A percentile compares a stretch with the other conserved stretches of the same genome.
phyloP scores from a whole-genome alignment of 2,888 invertebrate species.

The Plusia festucae region DNA sequence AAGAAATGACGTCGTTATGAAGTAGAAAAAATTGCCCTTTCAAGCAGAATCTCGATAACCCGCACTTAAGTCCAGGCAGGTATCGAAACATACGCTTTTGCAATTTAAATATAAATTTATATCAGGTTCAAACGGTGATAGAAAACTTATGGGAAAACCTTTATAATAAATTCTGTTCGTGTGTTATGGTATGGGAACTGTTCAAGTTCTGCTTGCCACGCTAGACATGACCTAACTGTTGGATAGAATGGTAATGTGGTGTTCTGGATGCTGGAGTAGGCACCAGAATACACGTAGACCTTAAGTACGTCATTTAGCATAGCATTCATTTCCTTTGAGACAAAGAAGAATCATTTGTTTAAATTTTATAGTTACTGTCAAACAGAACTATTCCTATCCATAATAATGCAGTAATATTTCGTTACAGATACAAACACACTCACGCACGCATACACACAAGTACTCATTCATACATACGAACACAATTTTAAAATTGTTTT shows the following conservation, averaged over 20 bases:
- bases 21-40: neutral
- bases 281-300: neutral
- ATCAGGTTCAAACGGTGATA: slow-evolving; percentile 48
- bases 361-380: neutral
- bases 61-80: slow-evolving; percentile 37
- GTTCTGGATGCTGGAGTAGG: slow-evolving; percentile 39
- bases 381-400: too few species aligned
- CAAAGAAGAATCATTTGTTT: neutral
- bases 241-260: slow-evolving; percentile 37
- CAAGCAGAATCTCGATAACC: slow-evolving; percentile 7
- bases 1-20: too few species aligned
- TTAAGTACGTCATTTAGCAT: neutral
- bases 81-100: slow-evolving; percentile 41
- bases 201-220: slow-evolving; percentile 31
- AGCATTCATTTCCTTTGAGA: neutral
- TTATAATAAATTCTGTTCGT: slow-evolving; percentile 50
- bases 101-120: slow-evolving; percentile 58
- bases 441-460: too few species aligned
- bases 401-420: too few species aligned
- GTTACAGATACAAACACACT: too few species aligned
- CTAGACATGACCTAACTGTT: slow-evolving; percentile 29
- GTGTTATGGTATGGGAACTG: slow-evolving; percentile 49
- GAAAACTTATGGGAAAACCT: slow-evolving; percentile 50
- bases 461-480: too few species aligned
- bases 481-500: too few species aligned